phyloP scores from a whole-genome alignment of 2,888 invertebrate genomes.

The Cantharis flavilabris region DNA sequence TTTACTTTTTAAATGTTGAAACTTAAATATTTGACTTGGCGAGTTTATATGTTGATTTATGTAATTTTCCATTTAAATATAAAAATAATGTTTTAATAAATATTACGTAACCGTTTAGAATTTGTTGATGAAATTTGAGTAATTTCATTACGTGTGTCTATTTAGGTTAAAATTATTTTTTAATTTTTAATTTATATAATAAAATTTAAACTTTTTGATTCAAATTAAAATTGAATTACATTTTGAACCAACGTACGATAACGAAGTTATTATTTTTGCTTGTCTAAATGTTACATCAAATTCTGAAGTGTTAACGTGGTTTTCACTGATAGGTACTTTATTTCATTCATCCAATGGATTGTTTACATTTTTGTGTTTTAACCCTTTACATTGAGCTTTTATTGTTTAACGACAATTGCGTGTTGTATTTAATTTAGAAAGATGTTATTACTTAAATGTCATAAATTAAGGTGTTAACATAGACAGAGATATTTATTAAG shows the following conservation, averaged over 20 bases:
- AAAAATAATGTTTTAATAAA: no score
- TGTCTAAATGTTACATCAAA: neutral
- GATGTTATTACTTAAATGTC: constrained; percentile 1
- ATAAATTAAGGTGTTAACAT: constrained; percentile 5
- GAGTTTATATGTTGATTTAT: neutral
- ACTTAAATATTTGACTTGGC: neutral
- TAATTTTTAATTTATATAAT: neutral
- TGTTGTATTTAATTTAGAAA: constrained; percentile 5
- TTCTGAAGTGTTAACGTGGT: neutral
- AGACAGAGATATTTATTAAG: neutral
- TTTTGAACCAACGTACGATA: neutral
- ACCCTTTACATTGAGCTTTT: neutral
- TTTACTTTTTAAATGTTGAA: neutral
- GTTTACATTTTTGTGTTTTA: neutral
- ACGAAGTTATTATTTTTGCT: neutral
- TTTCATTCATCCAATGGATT: neutral
- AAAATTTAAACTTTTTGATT: neutral
- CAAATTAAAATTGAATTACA: neutral
- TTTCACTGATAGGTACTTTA: neutral
- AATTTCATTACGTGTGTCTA: neutral
- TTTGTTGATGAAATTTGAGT: neutral
- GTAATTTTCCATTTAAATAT: neutral
- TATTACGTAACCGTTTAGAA: neutral
- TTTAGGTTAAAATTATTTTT: neutral
- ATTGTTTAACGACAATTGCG: neutral